Base-by-base conservation (phyloP, 2,113 vertebrate species). In the Chloropsis hardwickii region DNA sequence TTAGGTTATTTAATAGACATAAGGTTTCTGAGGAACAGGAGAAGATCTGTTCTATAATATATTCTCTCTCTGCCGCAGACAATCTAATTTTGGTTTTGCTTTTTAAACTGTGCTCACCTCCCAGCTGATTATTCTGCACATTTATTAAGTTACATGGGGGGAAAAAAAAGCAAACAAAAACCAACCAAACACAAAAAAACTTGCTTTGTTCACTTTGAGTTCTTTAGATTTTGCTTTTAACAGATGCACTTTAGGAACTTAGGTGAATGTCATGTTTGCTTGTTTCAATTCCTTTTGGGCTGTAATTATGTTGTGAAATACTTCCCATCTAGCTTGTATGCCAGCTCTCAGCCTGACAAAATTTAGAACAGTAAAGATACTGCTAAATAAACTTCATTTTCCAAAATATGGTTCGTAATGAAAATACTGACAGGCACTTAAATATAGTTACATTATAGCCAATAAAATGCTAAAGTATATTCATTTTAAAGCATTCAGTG, bases 371-470 rank as follows among this genome's bases (percentile, higher is more conserved):
- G 66, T 58, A 58, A 28, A 86, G 69, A 57, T 74, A 33, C 33
- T 85, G 39, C 66, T 93, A 93, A 95, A 95, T 94, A 94, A 85
- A 74, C 35, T 82, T 14, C 5, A 29, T 84, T 87, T 87, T 80
- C 85, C 51, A 51, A 91, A 94, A 73, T 95, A 81, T 53, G 40
- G 27, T 66, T 81, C 44, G 35, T 94, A 96, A 83, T 92, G 84
- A 88, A 97, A 90, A 64, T 78, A 77, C 61, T 86, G 64, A 83
- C 85, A 90, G 35, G 40, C 40, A 42, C 22, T 91, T 66, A 93
- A 94, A 85, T 71, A 57, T 22, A 71, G 47, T 78, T 62, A 50
- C 40, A 82, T 85, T 90, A 77, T 69, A 73, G 23, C 47, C 29
- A 94, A 71, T 94, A 97, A 91, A 92, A 95, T 81, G 56, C 39